Percentiles rank a stretch among this genome's conserved stretches.
phyloP scores from a whole-genome alignment of 2,797 vertebrate species.

The Chelon auratus region DNA sequence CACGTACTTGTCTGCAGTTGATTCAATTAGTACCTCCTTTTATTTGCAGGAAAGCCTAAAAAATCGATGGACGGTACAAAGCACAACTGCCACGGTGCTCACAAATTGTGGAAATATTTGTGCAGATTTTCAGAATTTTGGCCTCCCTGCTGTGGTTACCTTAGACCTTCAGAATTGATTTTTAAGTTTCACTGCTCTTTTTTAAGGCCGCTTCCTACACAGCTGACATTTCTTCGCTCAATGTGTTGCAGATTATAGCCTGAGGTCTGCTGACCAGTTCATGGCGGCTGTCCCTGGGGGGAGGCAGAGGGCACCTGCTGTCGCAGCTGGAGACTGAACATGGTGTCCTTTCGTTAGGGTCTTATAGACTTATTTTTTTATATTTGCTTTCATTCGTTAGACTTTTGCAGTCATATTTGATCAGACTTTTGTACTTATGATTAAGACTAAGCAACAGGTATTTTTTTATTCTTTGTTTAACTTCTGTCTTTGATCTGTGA shows the following conservation, averaged over 20 bases:
- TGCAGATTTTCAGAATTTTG: constrained; percentile 2
- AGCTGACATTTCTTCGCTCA: constrained; percentile 46
- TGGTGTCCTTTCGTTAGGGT: constrained; percentile 22
- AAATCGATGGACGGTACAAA: constrained; percentile 15
- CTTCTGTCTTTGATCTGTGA: not conserved
- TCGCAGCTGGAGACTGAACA: constrained; percentile 21
- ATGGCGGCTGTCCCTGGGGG: constrained; percentile 4
- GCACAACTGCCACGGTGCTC: constrained; percentile 7
- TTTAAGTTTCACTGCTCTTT: constrained; percentile 21
- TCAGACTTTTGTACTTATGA: not conserved
- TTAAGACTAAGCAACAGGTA: not conserved
- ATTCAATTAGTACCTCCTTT: constrained; percentile 37
- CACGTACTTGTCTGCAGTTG: constrained; percentile 13
- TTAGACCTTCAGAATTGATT: constrained; percentile 13
- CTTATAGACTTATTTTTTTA: constrained; percentile 1
- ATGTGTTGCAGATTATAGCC: constrained; percentile 24
- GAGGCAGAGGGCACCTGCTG: constrained; percentile 32
- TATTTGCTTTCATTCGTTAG: constrained; percentile 10
- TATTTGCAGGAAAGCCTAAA: constrained; percentile 18
- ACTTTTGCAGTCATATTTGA: constrained; percentile 12
- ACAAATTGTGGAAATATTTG: not conserved
- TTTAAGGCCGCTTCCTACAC: constrained; percentile 27
- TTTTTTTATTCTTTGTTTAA: not conserved
- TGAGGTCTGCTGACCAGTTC: constrained; percentile 36
- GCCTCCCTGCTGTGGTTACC: not conserved